A percentile compares a stretch with the other conserved stretches of the same genome.
phyloP scores from a whole-genome alignment of 2,888 invertebrate species.

The Oxytorus armatus region DNA sequence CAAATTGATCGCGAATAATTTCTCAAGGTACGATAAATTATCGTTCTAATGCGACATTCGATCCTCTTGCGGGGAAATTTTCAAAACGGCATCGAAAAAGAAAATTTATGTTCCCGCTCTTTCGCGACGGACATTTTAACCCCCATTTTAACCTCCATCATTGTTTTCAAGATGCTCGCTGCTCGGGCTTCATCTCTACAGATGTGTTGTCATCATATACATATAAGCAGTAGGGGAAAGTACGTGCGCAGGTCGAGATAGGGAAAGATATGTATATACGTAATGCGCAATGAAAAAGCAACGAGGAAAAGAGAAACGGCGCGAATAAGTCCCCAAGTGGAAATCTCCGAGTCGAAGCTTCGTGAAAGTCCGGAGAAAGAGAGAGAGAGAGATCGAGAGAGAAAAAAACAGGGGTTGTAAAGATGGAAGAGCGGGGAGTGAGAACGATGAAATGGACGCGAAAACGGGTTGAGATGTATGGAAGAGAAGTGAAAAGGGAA shows the following conservation, averaged over 20 bases:
- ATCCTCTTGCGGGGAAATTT: not conserved
- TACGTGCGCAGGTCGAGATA: slow-evolving; percentile 33
- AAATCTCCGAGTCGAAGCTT: slow-evolving; percentile 76
- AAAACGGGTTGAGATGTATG: slow-evolving; percentile 21
- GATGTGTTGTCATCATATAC: not conserved
- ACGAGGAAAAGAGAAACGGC: slow-evolving; percentile 58
- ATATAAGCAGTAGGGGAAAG: slow-evolving; percentile 4
- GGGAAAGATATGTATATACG: slow-evolving; percentile 25
- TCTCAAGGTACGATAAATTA: not conserved
- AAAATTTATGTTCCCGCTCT: slow-evolving; percentile 14
- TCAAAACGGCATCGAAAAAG: not conserved
- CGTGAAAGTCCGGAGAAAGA: slow-evolving; percentile 68
- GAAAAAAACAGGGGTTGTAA: slow-evolving; percentile 10
- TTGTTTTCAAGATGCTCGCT: slow-evolving; percentile 74
- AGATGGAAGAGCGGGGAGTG: not conserved
- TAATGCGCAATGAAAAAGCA: slow-evolving; percentile 22
- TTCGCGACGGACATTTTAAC: slow-evolving; percentile 64
- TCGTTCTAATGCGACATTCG: not conserved
- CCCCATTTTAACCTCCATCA: slow-evolving; percentile 74
- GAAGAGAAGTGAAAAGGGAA: slow-evolving; percentile 48
- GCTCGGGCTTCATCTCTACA: not conserved
- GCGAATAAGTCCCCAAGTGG: slow-evolving; percentile 72
- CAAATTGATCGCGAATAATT: too few relatives aligned
- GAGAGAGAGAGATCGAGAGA: slow-evolving; percentile 9
- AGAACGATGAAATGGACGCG: slow-evolving; percentile 8